Base-by-base conservation (phyloP, 2,113 vertebrate species). In the Halcyon senegalensis region DNA sequence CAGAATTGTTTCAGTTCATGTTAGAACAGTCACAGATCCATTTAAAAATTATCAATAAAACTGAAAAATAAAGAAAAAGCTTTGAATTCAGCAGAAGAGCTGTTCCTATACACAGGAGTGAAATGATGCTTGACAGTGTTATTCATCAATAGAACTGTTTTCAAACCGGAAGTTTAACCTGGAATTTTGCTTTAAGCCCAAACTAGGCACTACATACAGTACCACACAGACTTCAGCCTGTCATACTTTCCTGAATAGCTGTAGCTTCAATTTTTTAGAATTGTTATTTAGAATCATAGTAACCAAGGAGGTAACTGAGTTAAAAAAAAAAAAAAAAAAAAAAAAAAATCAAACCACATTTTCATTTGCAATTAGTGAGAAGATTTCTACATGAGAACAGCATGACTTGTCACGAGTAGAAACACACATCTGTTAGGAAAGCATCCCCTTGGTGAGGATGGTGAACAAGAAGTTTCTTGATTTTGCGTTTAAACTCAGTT, bases 81-180 rank as follows among this genome's bases (percentile, higher is more conserved):
- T 78, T 59, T 48, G 27, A 87, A 73, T 11, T 66, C 13, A 23
- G 53, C 16, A 78, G 31, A 91, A 91, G 23, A 91, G 23, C 5
- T 0, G 0, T 58, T 84, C 2, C 10, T 24, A 21, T 13, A 67
- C 1, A 0, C 4, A 69, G 6, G 13, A 13, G 5, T 50, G 35
- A 73, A 85, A 72, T 20, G 2, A 67, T 15, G 3, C 14, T 50
- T 41, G 24, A 30, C 16, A 46, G 9, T 5, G 3, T n/a, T n/a
- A 66, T 8, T 74, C 13, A 43, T 53, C 13, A 70, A 30, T 9
- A 89, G 51, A 64, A 77, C 2, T 64, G 18, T 6, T 50, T 85
- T 74, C 63, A 80, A 80, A 66, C 5, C 62, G 44, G 3, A 84
- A 55, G 41, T 58, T 84, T 64, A 84, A 18, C 27, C 23, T 50